Conservation (phyloP, 2,888 invertebrate species). For the Morpho achilles region DNA sequence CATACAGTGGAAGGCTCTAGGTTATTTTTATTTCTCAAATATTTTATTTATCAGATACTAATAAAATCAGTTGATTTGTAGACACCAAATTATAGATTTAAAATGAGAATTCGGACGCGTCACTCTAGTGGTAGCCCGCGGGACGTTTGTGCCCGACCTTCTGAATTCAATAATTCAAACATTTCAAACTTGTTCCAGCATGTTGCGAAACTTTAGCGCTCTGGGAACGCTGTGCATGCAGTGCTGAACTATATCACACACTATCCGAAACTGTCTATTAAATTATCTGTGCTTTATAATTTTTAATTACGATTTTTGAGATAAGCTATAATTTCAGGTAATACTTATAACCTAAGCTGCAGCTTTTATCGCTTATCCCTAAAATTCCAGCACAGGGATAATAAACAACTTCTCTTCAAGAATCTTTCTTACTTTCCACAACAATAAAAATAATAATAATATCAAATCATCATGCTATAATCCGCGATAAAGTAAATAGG, state of each 20-base stretch:
- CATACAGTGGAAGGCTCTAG: too few relatives aligned
- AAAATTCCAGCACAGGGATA: too few relatives aligned
- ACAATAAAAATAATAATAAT: too few relatives aligned
- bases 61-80: too few relatives aligned
- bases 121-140: slow-evolving; percentile 23
- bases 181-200: slow-evolving; percentile 36
- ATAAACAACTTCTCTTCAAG: too few relatives aligned
- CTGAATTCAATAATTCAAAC: slow-evolving; percentile 32
- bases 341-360: too few relatives aligned
- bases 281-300: not conserved
- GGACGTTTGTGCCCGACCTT: slow-evolving; percentile 29
- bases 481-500: too few relatives aligned
- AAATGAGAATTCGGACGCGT: slow-evolving; percentile 1
- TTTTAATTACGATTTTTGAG: not conserved
- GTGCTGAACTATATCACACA: slow-evolving; percentile 5
- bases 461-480: too few relatives aligned
- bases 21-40: too few relatives aligned
- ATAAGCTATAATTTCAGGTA: not conserved
- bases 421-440: too few relatives aligned
- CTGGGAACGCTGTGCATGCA: slow-evolving; percentile 26
- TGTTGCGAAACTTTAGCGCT: slow-evolving; percentile 23
- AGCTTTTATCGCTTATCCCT: too few relatives aligned
- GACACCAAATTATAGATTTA: not conserved
- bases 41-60: too few relatives aligned
- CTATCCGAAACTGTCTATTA: slow-evolving; percentile 6